Evolutionary conservation across 2,888 invertebrate species (phyloP).

Genomic region (Drosophila longiperda): DNA sequence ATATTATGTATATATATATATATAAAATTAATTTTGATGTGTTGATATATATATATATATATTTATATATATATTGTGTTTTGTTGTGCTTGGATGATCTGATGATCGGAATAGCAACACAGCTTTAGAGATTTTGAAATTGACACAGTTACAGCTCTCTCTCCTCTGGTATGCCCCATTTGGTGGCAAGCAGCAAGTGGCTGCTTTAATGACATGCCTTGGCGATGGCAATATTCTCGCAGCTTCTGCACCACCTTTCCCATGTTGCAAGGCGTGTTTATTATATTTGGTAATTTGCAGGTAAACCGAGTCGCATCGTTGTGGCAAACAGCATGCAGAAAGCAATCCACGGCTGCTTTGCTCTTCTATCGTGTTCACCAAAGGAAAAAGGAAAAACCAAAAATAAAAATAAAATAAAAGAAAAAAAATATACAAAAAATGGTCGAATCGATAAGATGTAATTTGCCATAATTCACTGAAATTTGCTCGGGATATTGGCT

Average conservation of each 20-base stretch:
- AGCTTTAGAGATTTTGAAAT: constrained; percentile 6
- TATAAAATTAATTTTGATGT: too few relatives aligned
- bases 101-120: constrained; percentile 28
- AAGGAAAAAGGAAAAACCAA: constrained; percentile 12
- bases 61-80: too few relatives aligned
- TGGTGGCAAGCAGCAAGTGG: constrained; percentile 25
- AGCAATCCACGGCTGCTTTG: constrained; percentile 20
- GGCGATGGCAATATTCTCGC: constrained; percentile 42
- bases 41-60: constrained; percentile 12
- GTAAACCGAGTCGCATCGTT: constrained; percentile 20
- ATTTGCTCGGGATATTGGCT: constrained; percentile 76
- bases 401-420: neutral
- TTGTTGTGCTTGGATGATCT: constrained; percentile 34
- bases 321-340: constrained; percentile 22
- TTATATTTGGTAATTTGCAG: constrained; percentile 50
- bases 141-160: neutral
- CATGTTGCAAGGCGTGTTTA: constrained; percentile 63
- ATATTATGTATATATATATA: constrained; percentile 7
- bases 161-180: neutral
- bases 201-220: constrained; percentile 49
- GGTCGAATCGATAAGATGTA: constrained; percentile 82
- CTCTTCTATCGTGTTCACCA: constrained; percentile 8
- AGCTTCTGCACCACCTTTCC: constrained; percentile 63
- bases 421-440: constrained; percentile 34
- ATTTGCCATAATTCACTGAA: constrained; percentile 82